Base-by-base conservation (phyloP, 2,113 vertebrate genomes). In the Pachycephala philippinensis region DNA sequence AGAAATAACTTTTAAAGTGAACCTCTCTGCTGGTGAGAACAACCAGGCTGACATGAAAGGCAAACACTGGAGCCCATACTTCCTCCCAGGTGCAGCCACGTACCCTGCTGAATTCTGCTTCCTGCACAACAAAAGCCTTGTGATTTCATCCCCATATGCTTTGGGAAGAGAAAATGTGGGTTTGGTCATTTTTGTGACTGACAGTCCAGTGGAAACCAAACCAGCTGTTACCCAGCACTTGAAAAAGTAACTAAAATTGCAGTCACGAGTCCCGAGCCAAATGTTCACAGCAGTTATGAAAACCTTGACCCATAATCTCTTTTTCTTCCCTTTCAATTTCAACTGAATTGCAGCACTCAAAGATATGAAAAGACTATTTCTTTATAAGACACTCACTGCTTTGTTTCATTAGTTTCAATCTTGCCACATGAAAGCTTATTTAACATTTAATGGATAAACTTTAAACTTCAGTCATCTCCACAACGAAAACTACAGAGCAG, bases 381-480 rank as follows among this genome's bases (percentile, higher is more conserved):
- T 50, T 89, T 70, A 15, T 15, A 5, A 50, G 60, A 86, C 64
- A 59, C 75, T 77, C 40, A 40, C 47, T 71, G 85, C 78, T 93
- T 93, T 85, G 76, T 92, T 93, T 94, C 71, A 77, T 92, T 93
- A 84, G 45, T 78, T 93, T 95, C 76, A 92, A 49, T 90, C 93
- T 87, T 90, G 72, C 76, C 69, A 90, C 47, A 22, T 70, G 75
- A 95, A 96, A 83, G 85, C 80, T 94, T 89, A 70, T 74, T 96
- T 95, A 90, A 83, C 92, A 92, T 93, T 92, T 92, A 90, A 94
- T 53, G 52, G 93, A 64, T 88, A 77, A 93, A 88, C n/a, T 95
- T 91, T 70, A 93, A 92, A 91, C 69, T 92, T 96, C 79, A 94
- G 68, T 87, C 92, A 93, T 91, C 68, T 95, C 50, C 42, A 78